Percentiles rank a stretch among this genome's conserved stretches.
phyloP scores from a whole-genome alignment of 1,140 invertebrate genomes.

The Drosophila sp. region DNA sequence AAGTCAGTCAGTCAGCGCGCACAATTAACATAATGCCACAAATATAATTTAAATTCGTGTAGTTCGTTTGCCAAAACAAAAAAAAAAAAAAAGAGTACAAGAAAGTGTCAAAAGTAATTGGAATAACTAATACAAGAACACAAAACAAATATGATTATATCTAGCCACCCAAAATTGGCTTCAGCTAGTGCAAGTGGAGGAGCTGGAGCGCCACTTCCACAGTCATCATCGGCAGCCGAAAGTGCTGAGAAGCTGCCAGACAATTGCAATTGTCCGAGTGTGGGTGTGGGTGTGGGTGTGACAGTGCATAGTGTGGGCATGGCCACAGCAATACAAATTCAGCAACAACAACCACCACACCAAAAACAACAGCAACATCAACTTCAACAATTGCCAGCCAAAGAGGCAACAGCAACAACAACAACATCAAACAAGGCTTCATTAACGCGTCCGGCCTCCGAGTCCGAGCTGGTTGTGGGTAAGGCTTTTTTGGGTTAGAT shows the following conservation, averaged over 20 bases:
- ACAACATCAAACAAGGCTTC: constrained; percentile 58
- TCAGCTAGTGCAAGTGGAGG: constrained; percentile 22
- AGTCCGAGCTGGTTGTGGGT: constrained; percentile 72
- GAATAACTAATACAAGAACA: constrained; percentile 5
- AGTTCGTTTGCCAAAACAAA: constrained; percentile 58
- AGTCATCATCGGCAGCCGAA: constrained; percentile 36
- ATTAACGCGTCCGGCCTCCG: constrained; percentile 77
- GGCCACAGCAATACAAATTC: constrained; percentile 46
- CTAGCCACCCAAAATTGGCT: constrained; percentile 67
- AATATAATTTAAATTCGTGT: constrained; percentile 71
- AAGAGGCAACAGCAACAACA: constrained; percentile 18
- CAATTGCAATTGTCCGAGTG: constrained; percentile 51
- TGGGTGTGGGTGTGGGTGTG: constrained; percentile 7
- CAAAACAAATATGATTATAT: constrained; percentile 59
- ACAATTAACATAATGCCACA: constrained; percentile 74
- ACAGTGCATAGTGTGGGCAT: constrained; percentile 9
- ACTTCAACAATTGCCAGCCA: not conserved
- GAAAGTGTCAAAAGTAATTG: not conserved
- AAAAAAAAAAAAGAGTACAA: constrained; percentile 4
- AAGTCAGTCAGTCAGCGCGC: constrained; percentile 24
- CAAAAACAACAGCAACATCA: constrained; percentile 19
- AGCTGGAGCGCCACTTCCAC: constrained; percentile 1
- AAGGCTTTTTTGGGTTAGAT: constrained; percentile 39
- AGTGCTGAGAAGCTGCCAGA: constrained; percentile 43
- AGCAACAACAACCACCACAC: constrained; percentile 23